Base-by-base conservation (phyloP, 2,113 vertebrate genomes). In the Xiphophorus hellerii region DNA sequence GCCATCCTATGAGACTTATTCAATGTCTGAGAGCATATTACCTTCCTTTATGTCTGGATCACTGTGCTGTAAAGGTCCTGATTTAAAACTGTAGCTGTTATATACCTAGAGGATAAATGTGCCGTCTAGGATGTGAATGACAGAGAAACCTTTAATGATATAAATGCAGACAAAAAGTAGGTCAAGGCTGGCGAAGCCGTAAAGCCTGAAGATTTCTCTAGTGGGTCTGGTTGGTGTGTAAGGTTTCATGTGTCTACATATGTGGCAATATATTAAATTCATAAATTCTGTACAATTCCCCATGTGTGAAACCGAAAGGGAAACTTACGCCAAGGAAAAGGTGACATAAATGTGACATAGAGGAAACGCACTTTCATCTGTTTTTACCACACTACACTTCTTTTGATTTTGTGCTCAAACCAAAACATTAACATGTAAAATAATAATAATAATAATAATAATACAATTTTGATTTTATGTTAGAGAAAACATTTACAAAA, bases 21-120 rank as follows among this genome's bases (percentile, higher is more conserved):
- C 42, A 15, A 30, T 69, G 51, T 58, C 51, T 9, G 51, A 58
- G 51, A 58, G 25, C 28, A 71, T 27, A 70, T 12, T 65, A 77
- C 29, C 22, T 25, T 35, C 42, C 73, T n/a, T 30, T 37, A 30
- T 66, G 17, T 42, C 25, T 78, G 29, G 58, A 66, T 37, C 5
- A 1, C 12, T 5, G 22, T 30, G 54, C 20, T 12, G 22, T 60
- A 11, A 71, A 33, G 37, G 28, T 48, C 80, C 28, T 28, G 5
- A 62, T 25, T 80, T 69, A 27, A 70, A 74, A 71, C 44, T 11
- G 22, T 29, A 25, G 65, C 31, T 27, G 66, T 77, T 66, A 65
- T 54, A 31, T 71, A n/a, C 48, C 64, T 66, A 35, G 20, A 37
- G 67, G 71, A 42, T 66, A 44, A 84, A 62, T 37, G 65, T 25